Evolutionary conservation across 2,113 vertebrate genomes (phyloP).

Genomic region (Sinocyclocheilus grahami): DNA sequence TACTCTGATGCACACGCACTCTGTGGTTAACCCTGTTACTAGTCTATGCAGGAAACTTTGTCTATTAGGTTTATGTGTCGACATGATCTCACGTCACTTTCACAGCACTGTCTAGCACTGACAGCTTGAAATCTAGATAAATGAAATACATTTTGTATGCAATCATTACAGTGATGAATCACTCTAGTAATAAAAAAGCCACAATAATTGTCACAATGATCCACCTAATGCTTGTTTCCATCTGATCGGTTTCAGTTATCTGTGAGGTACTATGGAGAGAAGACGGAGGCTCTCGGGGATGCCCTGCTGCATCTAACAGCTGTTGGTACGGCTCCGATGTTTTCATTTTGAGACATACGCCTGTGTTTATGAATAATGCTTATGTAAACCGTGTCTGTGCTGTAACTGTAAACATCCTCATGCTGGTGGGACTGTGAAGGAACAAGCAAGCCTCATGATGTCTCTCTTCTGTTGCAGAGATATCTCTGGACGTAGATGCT

Average conservation of each 20-base stretch:
- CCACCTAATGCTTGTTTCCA: neutral
- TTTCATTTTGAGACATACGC: neutral
- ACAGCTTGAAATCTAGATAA: neutral
- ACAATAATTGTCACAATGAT: neutral
- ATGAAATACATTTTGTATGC: neutral
- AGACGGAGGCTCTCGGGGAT: slow-evolving; percentile 73
- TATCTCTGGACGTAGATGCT: slow-evolving; percentile 91
- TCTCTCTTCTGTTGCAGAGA: slow-evolving; percentile 73
- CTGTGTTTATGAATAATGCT: neutral
- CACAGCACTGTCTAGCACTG: neutral
- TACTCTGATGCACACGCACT: neutral
- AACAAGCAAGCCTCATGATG: neutral
- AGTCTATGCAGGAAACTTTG: neutral
- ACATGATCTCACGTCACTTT: neutral
- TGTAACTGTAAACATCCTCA: neutral
- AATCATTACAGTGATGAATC: neutral
- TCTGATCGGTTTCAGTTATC: slow-evolving; percentile 74
- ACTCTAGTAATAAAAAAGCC: neutral
- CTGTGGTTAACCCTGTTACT: neutral
- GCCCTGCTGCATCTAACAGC: slow-evolving; percentile 87
- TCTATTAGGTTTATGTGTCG: neutral
- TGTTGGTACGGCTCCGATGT: slow-evolving; percentile 78
- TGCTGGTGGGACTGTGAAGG: neutral
- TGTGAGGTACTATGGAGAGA: slow-evolving; percentile 78
- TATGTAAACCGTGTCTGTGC: neutral